Base-by-base conservation (phyloP, 2,113 vertebrate species). In the Platichthys stellatus region DNA sequence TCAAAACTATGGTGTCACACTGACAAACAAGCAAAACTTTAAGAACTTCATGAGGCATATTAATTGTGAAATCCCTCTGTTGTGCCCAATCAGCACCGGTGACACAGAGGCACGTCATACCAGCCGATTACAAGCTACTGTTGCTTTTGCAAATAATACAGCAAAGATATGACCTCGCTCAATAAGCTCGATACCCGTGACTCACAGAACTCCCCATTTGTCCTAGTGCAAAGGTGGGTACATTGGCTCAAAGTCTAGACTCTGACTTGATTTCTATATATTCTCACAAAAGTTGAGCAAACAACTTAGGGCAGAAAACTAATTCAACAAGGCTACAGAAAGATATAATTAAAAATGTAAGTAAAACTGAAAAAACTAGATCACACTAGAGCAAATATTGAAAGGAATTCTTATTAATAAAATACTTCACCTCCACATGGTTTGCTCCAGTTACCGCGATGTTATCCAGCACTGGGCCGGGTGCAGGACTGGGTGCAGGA, bases 391-490 rank as follows among this genome's bases (percentile, higher is more conserved):
- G 31, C n/a, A n/a, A 45, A 20, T 4, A 18, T 20, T n/a, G 31
- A 20, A 8, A 11, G 2, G 18, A 17, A 57, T 13, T 56, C 2
- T 23, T 23, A 43, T 31, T 5, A 78, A 11, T 10, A 8, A 69
- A 63, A 61, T 54, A 72, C 17, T 38, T 11, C 90, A 95, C 94
- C 89, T 94, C 92, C 4, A 92, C 86, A 81, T 94, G 88, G 76
- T 95, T 94, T 9, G 74, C 80, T 53, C 84, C 38, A 18, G 89
- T 84, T 17, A 87, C 51, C 62, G 75, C 2, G 1, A 81, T 84
- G 78, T 83, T 66, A 59, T 93, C 91, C 57, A 81, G 60, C 23
- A 89, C 15, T 0, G 87, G 90, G 76, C 86, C 88, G 51, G 73
- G 89, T 31, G 21, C 68, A 9, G 35, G 35, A 38, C 35, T 31